Evolutionary conservation across 2,888 invertebrate species (phyloP).

Genomic region (Cistogaster globosa): DNA sequence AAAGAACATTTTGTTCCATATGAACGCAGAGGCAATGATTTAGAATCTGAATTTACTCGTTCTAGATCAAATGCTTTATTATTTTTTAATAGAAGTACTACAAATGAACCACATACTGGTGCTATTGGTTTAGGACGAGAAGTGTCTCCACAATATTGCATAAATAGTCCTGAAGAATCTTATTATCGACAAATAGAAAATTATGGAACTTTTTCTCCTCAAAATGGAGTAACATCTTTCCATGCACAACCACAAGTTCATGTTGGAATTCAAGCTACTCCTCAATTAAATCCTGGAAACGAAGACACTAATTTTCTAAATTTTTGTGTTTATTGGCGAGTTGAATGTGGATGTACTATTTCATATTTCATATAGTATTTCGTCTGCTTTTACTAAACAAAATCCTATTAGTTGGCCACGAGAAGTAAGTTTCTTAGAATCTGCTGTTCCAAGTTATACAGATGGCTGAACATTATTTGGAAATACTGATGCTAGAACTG

Average conservation of each 20-base stretch:
- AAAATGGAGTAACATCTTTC: not conserved
- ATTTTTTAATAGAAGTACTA: not conserved
- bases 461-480: too few species aligned
- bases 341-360: conserved; percentile 1
- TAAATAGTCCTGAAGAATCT: not conserved
- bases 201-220: not conserved
- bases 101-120: not conserved
- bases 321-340: too few species aligned
- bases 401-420: not conserved
- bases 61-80: not conserved
- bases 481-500: conserved; percentile 2
- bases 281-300: conserved; percentile 7
- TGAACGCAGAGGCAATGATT: not conserved
- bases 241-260: conserved; percentile 24
- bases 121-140: not conserved
- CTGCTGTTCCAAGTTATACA: too few species aligned
- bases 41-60: not conserved
- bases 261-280: conserved; percentile 26
- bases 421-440: not conserved
- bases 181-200: conserved; percentile 1
- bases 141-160: not conserved
- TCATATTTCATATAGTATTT: not conserved
- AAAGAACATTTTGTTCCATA: not conserved
- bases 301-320: too few species aligned
- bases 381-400: conserved; percentile 26